A percentile compares a stretch with the other conserved stretches of the same genome.
Conservation (phyloP, 1,140 invertebrate genomes). For the Drosophila kepulauana region DNA sequence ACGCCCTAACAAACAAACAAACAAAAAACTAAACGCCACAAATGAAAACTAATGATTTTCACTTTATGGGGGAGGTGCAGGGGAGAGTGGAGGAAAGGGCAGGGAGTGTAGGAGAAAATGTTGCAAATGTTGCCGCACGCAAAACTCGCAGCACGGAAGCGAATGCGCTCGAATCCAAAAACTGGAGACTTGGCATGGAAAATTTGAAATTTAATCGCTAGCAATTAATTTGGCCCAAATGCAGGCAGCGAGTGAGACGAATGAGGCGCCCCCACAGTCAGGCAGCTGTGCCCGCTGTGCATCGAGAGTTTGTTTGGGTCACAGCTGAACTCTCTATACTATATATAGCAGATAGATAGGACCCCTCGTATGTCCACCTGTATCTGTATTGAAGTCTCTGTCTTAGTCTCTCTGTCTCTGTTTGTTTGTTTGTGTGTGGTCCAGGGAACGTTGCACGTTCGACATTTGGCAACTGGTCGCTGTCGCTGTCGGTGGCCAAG, state of each 20-base stretch:
- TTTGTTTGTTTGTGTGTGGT: slow-evolving; percentile 48
- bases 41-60: slow-evolving; percentile 81
- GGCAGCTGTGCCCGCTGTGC: slow-evolving; percentile 65
- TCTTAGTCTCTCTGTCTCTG: slow-evolving; percentile 11
- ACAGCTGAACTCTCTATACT: slow-evolving; percentile 13
- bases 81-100: background rate
- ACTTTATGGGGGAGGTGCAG: slow-evolving; percentile 47
- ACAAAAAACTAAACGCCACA: slow-evolving; percentile 62
- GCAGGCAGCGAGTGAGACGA: slow-evolving; percentile 22
- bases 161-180: slow-evolving; percentile 40
- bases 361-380: slow-evolving; percentile 75
- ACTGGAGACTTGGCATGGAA: slow-evolving; percentile 70
- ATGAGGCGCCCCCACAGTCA: slow-evolving; percentile 44
- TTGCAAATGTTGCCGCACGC: slow-evolving; percentile 51
- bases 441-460: slow-evolving; percentile 56
- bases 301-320: slow-evolving; percentile 64
- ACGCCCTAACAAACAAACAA: slow-evolving; percentile 50
- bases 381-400: slow-evolving; percentile 44
- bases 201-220: slow-evolving; percentile 83
- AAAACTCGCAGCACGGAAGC: slow-evolving; percentile 76
- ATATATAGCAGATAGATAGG: background rate
- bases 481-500: slow-evolving; percentile 66
- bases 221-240: slow-evolving; percentile 80
- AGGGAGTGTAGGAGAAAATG: slow-evolving; percentile 10
- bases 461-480: slow-evolving; percentile 76